Evolutionary conservation across 2,797 vertebrate genomes (phyloP), one percentile per base, ranked within the genome.

Genomic region (Sparus aurata): DNA sequence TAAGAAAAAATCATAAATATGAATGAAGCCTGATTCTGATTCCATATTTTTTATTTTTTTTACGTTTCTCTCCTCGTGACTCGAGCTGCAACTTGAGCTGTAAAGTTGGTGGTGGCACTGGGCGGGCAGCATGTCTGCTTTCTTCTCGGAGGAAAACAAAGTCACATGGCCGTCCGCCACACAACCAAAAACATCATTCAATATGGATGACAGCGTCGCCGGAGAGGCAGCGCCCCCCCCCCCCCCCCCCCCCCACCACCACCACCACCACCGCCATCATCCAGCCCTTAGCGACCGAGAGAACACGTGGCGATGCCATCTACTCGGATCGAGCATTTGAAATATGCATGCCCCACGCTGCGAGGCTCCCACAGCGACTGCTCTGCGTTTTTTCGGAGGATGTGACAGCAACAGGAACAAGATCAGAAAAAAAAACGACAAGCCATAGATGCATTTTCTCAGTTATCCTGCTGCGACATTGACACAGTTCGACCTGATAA

Each of bases 301-400:
- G 60, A 77, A 50, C 79, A 77, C 53, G 83, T 68, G 74, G 58
- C 60, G 9, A 55, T 72, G 81, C 73, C 75, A 59, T 85, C 67
- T 55, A 52, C 77, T 89, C 85, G 47, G 41, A 86, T 23, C 41
- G 69, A 78, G 68, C 66, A 5, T 78, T 60, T 91, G 86, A 90
- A 91, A 91, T 80, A 88, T 86, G 85, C 12, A 89, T 86, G 81
- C 55, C 67, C 66, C 54, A 18, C 65, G 83, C 22, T 60, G 81
- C 4, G 59, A 76, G 58, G 69, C 81, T 78, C 82, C 75, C 67
- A 5, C 73, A 38, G 80, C 0, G 58, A n/a, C 61, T 2, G 62
- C 78, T 69, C 58, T 75, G 73, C 69, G 80, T 70, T 78, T 70
- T 76, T 10, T 55, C 22, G 23, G 60, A 54, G 71, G 68, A 70